These are phyloP conservation scores for Nasonia giraulti DNA, from an alignment of 1,140 invertebrate species.

Conservation along the genomic window DNA sequence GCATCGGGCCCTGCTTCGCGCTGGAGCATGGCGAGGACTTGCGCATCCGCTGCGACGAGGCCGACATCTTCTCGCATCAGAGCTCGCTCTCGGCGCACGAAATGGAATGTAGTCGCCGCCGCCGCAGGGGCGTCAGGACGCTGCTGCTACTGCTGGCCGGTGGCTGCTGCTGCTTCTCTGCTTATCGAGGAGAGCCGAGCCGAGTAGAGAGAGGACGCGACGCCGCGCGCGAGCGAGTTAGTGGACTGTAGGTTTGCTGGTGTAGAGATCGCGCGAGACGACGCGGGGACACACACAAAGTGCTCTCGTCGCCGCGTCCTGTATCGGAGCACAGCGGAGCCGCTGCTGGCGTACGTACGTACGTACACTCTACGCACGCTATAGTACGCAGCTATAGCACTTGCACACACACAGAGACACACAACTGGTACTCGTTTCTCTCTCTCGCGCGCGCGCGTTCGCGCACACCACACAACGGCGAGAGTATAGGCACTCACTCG, in stretches of 20 bases:
- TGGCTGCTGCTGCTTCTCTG: background rate
- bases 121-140: background rate
- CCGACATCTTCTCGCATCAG: constrained; percentile 74
- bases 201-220: background rate
- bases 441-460: background rate
- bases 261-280: background rate
- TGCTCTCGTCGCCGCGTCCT: background rate
- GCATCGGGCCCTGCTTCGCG: constrained; percentile 82
- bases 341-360: constrained; percentile 8
- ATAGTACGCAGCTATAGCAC: background rate
- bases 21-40: constrained; percentile 81
- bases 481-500: background rate
- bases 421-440: background rate
- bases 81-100: constrained; percentile 5
- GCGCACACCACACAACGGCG: background rate
- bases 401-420: background rate
- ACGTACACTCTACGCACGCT: constrained; percentile 2
- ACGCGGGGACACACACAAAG: background rate
- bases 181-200: background rate
- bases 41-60: constrained; percentile 76
- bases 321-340: background rate
- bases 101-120: background rate
- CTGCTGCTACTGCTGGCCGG: background rate
- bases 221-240: constrained; percentile 10
- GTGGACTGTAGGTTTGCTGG: background rate